Evolutionary conservation across 2,888 invertebrate genomes (phyloP).

Genomic region (Meandrusa payeni): DNA sequence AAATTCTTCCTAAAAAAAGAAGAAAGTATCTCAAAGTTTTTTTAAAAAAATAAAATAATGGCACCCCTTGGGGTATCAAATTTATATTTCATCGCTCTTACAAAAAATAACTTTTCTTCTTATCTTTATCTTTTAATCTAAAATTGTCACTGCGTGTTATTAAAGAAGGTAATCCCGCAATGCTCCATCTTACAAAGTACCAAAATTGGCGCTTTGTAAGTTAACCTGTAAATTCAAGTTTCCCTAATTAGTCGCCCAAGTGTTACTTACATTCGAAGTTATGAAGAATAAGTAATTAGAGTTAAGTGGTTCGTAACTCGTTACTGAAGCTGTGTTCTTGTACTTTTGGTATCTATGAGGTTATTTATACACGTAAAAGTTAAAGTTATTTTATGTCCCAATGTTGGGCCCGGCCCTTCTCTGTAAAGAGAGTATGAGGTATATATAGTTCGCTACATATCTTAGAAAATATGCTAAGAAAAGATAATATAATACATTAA

Average conservation of each 20-base stretch:
- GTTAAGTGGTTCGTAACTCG: conserved; percentile 11
- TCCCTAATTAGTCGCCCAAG: conserved; percentile 18
- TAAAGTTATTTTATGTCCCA: no score
- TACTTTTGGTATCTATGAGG: neutral
- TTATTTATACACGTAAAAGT: no score
- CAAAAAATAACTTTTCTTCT: conserved; percentile 19
- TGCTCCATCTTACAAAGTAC: conserved; percentile 9
- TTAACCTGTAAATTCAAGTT: conserved; percentile 20
- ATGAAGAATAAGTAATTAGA: conserved; percentile 16
- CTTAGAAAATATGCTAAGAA: no score
- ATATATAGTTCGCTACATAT: no score
- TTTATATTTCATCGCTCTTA: conserved; percentile 17
- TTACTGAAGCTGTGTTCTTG: conserved; percentile 2
- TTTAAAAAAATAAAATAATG: no score
- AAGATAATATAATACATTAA: no score
- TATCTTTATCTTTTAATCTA: conserved; percentile 23
- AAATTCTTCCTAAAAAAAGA: no score
- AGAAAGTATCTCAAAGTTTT: no score
- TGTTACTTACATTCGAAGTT: conserved; percentile 18
- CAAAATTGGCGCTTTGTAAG: conserved; percentile 15
- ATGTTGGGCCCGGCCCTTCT: no score
- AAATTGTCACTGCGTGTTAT: conserved; percentile 22
- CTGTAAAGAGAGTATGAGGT: no score
- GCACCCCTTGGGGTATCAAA: conserved; percentile 13
- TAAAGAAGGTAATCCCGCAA: conserved; percentile 21